Conservation (phyloP, 2,888 invertebrate genomes). For the Catocala sponsa region DNA sequence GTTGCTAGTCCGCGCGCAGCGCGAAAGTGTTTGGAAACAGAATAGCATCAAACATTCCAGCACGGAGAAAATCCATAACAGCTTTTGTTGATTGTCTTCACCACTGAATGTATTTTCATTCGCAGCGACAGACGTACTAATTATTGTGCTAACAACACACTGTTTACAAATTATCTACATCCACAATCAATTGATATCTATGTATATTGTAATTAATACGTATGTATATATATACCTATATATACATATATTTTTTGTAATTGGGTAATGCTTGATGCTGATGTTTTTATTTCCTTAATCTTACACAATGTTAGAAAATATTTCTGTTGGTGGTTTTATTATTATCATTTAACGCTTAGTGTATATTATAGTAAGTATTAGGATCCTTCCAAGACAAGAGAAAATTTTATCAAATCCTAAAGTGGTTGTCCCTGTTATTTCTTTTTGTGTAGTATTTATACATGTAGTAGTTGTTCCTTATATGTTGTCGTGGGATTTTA, state of each 20-base stretch:
- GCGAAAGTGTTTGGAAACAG: slow-evolving; percentile 52
- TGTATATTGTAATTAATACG: slow-evolving; percentile 59
- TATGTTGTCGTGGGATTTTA: no score
- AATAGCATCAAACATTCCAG: slow-evolving; percentile 67
- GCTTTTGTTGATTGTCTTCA: slow-evolving; percentile 75
- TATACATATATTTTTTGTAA: not conserved
- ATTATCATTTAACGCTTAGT: no score
- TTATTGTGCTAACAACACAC: slow-evolving; percentile 69
- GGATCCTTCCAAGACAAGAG: no score
- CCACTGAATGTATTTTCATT: slow-evolving; percentile 68
- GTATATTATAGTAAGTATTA: no score
- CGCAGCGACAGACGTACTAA: slow-evolving; percentile 63
- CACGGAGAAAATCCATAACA: slow-evolving; percentile 72
- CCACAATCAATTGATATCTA: slow-evolving; percentile 77
- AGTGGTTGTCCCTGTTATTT: no score
- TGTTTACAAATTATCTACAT: slow-evolving; percentile 83
- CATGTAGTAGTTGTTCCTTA: no score
- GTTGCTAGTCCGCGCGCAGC: slow-evolving; percentile 28
- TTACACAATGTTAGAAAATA: no score
- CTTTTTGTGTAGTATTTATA: no score
- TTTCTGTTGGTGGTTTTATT: no score
- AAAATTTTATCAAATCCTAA: no score
- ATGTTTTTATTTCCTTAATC: no score
- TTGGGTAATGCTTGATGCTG: not conserved
- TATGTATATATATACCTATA: slow-evolving; percentile 21